Base-by-base conservation (phyloP, 2,797 vertebrate species). In the Gorsachius magnificus region DNA sequence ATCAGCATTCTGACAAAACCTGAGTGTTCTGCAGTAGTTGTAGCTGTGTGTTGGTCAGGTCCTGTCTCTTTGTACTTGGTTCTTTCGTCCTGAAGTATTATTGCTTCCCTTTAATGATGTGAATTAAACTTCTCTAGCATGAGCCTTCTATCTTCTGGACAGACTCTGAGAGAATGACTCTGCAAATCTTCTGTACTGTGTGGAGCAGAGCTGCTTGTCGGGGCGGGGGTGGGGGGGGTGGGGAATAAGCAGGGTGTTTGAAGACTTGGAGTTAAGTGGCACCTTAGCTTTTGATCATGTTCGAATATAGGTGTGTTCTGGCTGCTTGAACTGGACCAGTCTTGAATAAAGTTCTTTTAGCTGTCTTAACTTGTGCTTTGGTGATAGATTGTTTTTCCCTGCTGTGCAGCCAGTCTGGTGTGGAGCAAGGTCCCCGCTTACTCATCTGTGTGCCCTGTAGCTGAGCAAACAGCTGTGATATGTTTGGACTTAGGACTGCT, bases 121-220 rank as follows among this genome's bases (percentile, higher is more conserved):
- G 78, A 77, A n/a, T 75, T 86, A 16, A 1, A 46, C 36, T 48
- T 45, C 29, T 75, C 14, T 33, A 48, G 35, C 5, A 0, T 0
- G 2, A 92, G 28, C 41, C 57, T 94, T 69, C 45, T 90, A 15
- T 60, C 45, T 79, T 77, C 11, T 28, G 60, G 33, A 1, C 75
- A 90, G 45, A 15, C 53, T 75, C 46, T 26, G 66, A 43, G 79
- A 60, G 85, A 84, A 94, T 91, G 95, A 94, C 91, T 95, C 68
- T 93, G 95, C 75, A 89, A 25, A 51, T 83, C 72, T 82, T 22
- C 85, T 35, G 19, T 60, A 24, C 38, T 38, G 48, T 48, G 51
- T 41, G 68, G 56, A 87, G 45, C 60, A 58, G 65, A 92, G 75
- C 81, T 85, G n/a, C 58, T 87, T 0, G 0, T 50, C 20, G 7